Evolutionary conservation across 2,888 invertebrate species (phyloP), one percentile per base, ranked within the genome.

Genomic region (Rhyacophila evoluta): DNA sequence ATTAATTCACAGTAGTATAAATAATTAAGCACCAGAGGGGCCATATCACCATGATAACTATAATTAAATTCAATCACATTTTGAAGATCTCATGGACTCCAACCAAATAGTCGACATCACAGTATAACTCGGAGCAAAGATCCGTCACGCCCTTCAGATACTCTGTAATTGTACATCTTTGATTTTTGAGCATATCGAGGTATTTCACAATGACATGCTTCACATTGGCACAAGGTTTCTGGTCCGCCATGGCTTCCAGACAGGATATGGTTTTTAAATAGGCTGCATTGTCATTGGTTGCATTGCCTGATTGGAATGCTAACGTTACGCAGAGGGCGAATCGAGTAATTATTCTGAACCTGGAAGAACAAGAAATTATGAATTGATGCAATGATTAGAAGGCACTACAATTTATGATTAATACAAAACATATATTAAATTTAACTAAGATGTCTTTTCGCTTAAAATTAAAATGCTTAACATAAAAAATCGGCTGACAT

Each of bases 321-420:
- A 78, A 27, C 11, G 71, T 71, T 12, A 76, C 41, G 36, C 82
- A 81, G 25, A 79, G 71, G 27, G 78, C 78, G 67, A 67, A 82
- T 69, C 72, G 74, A 4, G 81, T 72, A 12, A 82, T 71, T 10
- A 82, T 76, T 15, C 81, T 68, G 55, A 82, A 82, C 70, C 82
- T 82, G 12, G 4, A 82, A 79, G 5, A 41, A 29, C 29, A 70
- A 37, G 11, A 28, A 37, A 27, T 41, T 19, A 28, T 15, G 39
- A 74, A 41, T 41, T 15, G 28, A n/a, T n/a, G n/a, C n/a, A n/a
- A n/a, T n/a, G n/a, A n/a, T n/a, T n/a, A n/a, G n/a, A n/a, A n/a
- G n/a, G n/a, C n/a, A n/a, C n/a, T n/a, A n/a, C n/a, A n/a, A n/a
- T n/a, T n/a, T n/a, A n/a, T n/a, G n/a, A n/a, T n/a, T n/a, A n/a